Percentiles rank a stretch among this genome's conserved stretches.
These are phyloP conservation scores for Lepidothrix coronata DNA, from an alignment of 2,113 vertebrate species.

Conservation along the genomic window DNA sequence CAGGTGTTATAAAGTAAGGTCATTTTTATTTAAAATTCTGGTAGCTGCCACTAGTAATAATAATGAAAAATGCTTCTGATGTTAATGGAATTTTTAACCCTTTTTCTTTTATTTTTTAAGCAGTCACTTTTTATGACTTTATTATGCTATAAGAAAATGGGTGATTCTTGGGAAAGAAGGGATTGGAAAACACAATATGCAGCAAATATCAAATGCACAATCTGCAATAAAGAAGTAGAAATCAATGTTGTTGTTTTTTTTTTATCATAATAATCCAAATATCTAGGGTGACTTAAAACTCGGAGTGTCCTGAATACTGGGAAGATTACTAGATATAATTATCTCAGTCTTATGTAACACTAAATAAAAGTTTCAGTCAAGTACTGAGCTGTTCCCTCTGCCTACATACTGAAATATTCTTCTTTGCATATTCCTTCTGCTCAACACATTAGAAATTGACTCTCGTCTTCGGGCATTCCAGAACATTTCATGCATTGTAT, in stretches of 20 bases:
- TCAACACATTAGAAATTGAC: neutral
- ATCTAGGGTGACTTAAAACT: constrained; percentile 2
- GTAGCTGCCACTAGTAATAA: neutral
- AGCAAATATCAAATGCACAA: neutral
- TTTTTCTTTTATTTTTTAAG: neutral
- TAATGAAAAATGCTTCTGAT: neutral
- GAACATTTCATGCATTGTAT: neutral
- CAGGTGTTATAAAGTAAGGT: neutral
- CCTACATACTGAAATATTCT: neutral
- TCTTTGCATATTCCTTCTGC: neutral
- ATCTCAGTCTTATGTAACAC: constrained; percentile 36
- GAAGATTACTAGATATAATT: constrained; percentile 42
- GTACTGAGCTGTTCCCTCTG: neutral
- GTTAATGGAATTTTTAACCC: neutral
- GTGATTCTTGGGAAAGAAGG: neutral
- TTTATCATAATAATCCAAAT: neutral
- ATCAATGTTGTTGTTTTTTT: neutral
- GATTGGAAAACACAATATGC: neutral
- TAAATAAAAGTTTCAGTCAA: constrained; percentile 1
- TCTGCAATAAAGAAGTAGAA: neutral
- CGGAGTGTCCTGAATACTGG: neutral
- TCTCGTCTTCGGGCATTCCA: neutral
- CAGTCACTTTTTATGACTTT: neutral
- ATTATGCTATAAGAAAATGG: neutral
- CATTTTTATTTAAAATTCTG: neutral